phyloP scores from a whole-genome alignment of 2,797 vertebrate species.

The Notolepis coatsorum region DNA sequence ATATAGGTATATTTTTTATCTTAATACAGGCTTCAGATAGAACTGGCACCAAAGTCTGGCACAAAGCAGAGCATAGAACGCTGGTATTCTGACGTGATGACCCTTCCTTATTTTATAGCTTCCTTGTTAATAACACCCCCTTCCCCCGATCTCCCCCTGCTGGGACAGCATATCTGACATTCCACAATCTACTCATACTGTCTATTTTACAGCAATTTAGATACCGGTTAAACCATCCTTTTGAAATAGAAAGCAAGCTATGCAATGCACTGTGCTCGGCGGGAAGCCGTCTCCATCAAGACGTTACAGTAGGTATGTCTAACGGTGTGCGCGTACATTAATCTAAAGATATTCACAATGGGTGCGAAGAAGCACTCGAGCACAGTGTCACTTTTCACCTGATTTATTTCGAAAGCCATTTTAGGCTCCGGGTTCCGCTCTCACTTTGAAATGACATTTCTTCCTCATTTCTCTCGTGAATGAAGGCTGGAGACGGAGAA shows the following conservation, averaged over 20 bases:
- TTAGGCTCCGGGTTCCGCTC: constrained; percentile 16
- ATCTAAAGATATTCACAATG: constrained; percentile 9
- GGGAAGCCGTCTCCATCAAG: constrained; percentile 20
- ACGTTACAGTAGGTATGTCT: too few species aligned
- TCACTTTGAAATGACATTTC: constrained; percentile 15
- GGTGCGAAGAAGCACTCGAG: not conserved
- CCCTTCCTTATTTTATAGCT: too few species aligned
- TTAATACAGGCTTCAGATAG: too few species aligned
- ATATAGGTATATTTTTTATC: too few species aligned
- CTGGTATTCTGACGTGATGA: too few species aligned
- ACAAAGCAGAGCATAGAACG: too few species aligned
- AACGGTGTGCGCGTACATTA: too few species aligned
- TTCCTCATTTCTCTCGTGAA: constrained; percentile 12
- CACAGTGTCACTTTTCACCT: not conserved
- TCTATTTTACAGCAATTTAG: constrained; percentile 9
- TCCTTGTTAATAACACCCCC: too few species aligned
- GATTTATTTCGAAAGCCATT: not conserved
- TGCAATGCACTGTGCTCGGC: not conserved
- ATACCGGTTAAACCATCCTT: not conserved
- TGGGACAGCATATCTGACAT: constrained; percentile 14
- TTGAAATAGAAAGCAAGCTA: constrained; percentile 15
- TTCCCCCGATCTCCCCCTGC: too few species aligned
- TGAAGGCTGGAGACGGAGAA: constrained; percentile 6
- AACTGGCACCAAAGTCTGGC: too few species aligned
- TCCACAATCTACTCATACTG: constrained; percentile 23